Evolutionary conservation across 2,888 invertebrate species (phyloP), one percentile per base, ranked within the genome.

Genomic region (Hydrotaea diabolus): DNA sequence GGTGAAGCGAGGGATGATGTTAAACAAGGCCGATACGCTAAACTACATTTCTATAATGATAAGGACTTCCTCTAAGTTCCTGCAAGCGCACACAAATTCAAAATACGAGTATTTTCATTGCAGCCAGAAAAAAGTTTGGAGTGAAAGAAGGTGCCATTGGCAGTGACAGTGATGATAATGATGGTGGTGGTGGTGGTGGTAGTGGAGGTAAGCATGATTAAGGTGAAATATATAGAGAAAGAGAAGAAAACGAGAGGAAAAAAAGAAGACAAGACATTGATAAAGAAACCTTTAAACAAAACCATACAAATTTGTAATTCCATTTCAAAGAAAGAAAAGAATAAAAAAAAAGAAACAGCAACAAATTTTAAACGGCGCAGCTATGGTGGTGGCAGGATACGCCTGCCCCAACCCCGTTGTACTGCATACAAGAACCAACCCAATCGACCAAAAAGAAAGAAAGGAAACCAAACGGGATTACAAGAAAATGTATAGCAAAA

Each of bases 21-120:
- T n/a, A 59, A 11, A 31, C n/a, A 66, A 75, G n/a, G 86, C 80
- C 83, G 85, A 76, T 26, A 66, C 49, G 13, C 64, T 74, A 85
- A 49, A 88, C 89, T 90, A 90, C 79, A 89, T 88, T 88, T 90
- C 91, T 87, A 90, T 89, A 84, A 90, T 90, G 87, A 90, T 91
- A 85, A 90, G 86, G 86, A 90, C 87, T 87, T 90, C 88, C 84
- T 87, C 87, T 82, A 87, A 85, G 80, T 85, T 87, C 86, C 89
- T 89, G 78, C 11, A 83, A 77, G 69, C 62, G 64, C 55, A 85
- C 76, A 85, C 57, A 69, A 71, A 55, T 77, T 53, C 26, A 43
- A 55, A 15, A 55, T 46, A n/a, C n/a, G n/a, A n/a, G n/a, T n/a
- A n/a, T 31, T 36, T 64, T 53, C 13, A 49, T 66, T 77, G 57